Conservation (phyloP, 1,140 invertebrate species). For the Trachymyrmex cornetzi region DNA sequence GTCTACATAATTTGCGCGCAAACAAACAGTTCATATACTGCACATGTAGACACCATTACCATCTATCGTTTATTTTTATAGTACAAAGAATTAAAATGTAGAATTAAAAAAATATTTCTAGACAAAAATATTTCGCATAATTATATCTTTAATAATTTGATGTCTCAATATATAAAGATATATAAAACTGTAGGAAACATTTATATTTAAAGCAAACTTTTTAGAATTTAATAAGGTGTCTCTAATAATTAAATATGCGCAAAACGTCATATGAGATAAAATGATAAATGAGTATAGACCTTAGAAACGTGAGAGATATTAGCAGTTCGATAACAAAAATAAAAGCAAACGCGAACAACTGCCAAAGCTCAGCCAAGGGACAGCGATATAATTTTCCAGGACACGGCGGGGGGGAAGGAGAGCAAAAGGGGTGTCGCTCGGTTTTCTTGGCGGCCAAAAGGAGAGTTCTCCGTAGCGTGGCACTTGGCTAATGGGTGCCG, state of each 20-base stretch:
- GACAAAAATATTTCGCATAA: background rate
- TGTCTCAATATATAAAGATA: background rate
- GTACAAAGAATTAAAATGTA: background rate
- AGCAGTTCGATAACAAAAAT: slow-evolving; percentile 32
- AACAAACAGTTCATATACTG: slow-evolving; percentile 21
- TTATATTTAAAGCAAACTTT: background rate
- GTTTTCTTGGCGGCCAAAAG: slow-evolving; percentile 87
- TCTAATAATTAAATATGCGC: background rate
- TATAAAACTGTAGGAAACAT: background rate
- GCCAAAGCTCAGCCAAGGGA: slow-evolving; percentile 50
- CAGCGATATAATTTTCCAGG: slow-evolving; percentile 60
- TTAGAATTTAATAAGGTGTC: background rate
- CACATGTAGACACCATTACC: background rate
- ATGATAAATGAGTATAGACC: background rate
- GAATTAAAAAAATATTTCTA: background rate
- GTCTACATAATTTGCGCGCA: slow-evolving; percentile 42
- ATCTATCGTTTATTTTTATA: background rate
- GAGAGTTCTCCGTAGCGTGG: slow-evolving; percentile 82
- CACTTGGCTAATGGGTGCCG: slow-evolving; percentile 87
- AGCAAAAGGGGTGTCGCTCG: slow-evolving; percentile 57
- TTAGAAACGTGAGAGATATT: slow-evolving; percentile 47
- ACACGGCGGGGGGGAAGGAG: background rate
- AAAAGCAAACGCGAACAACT: slow-evolving; percentile 53
- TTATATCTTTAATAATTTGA: background rate
- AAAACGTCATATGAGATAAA: background rate